These are phyloP conservation scores for Palloptera scutellata DNA, from an alignment of 2,888 invertebrate genomes.

Conservation along the genomic window DNA sequence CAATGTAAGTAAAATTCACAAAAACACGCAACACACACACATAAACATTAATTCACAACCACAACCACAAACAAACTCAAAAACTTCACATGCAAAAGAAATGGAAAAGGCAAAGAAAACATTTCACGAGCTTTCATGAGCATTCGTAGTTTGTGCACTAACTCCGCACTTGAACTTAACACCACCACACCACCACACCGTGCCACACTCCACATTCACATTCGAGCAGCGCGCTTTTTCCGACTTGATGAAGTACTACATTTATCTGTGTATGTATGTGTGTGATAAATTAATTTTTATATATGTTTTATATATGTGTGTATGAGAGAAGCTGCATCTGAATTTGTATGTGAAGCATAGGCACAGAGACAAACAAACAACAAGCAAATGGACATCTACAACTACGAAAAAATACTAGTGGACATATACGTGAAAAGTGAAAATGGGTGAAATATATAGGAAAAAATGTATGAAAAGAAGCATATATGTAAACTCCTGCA, in stretches of 20 bases:
- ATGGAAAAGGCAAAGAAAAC: neutral
- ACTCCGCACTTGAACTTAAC: neutral
- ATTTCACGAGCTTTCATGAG: too few relatives aligned
- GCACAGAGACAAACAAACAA: neutral
- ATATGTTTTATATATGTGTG: too few relatives aligned
- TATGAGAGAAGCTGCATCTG: slow-evolving; percentile 28
- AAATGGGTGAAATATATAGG: neutral
- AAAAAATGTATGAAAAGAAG: too few relatives aligned
- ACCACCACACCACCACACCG: too few relatives aligned
- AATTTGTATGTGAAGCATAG: too few relatives aligned
- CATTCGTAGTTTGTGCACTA: slow-evolving; percentile 1
- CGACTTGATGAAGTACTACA: too few relatives aligned
- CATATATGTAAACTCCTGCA: neutral
- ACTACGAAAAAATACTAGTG: neutral
- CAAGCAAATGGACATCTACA: neutral
- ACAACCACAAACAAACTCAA: neutral
- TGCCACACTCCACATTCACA: too few relatives aligned
- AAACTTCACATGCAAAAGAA: slow-evolving; percentile 1
- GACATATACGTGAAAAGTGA: neutral
- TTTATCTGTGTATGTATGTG: too few relatives aligned
- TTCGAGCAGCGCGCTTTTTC: too few relatives aligned
- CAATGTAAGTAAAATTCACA: too few relatives aligned
- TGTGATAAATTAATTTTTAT: too few relatives aligned
- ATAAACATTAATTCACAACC: neutral
- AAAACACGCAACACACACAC: neutral